phyloP scores from a whole-genome alignment of 2,113 vertebrate genomes.

The Antigone vipio region DNA sequence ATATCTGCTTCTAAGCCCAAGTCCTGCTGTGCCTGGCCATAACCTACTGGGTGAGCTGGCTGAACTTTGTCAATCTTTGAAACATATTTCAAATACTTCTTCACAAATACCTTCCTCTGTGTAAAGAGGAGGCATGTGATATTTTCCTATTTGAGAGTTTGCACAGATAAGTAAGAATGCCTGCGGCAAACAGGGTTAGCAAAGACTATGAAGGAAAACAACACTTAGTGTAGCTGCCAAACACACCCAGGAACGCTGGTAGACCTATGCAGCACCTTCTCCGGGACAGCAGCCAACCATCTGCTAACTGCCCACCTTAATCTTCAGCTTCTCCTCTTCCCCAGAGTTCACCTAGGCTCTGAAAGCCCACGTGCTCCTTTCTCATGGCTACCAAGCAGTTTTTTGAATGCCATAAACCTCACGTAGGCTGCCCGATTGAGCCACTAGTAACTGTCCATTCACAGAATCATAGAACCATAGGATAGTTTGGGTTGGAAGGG shows the following conservation, averaged over 20 bases:
- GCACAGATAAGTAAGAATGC: slow-evolving; percentile 25
- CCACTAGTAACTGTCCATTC: background rate
- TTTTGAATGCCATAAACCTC: background rate
- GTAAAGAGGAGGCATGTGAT: background rate
- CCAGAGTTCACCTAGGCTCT: background rate
- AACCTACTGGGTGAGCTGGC: background rate
- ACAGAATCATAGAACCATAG: too few relatives aligned
- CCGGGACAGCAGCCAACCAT: background rate
- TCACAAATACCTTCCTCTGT: slow-evolving; percentile 30
- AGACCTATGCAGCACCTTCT: background rate
- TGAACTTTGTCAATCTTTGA: slow-evolving; percentile 12
- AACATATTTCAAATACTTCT: slow-evolving; percentile 37
- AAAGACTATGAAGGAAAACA: background rate
- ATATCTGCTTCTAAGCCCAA: background rate
- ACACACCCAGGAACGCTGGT: background rate
- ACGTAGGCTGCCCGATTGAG: background rate
- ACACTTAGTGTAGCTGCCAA: background rate
- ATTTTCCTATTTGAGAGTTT: background rate
- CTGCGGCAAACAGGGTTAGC: background rate
- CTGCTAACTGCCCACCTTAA: background rate
- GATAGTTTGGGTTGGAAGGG: too few relatives aligned
- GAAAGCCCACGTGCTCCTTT: background rate
- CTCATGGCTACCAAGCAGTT: background rate
- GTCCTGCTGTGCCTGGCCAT: background rate
- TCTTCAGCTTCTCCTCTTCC: background rate